Base-by-base conservation (phyloP, 2,888 invertebrate genomes). In the Lymantria dispar region DNA sequence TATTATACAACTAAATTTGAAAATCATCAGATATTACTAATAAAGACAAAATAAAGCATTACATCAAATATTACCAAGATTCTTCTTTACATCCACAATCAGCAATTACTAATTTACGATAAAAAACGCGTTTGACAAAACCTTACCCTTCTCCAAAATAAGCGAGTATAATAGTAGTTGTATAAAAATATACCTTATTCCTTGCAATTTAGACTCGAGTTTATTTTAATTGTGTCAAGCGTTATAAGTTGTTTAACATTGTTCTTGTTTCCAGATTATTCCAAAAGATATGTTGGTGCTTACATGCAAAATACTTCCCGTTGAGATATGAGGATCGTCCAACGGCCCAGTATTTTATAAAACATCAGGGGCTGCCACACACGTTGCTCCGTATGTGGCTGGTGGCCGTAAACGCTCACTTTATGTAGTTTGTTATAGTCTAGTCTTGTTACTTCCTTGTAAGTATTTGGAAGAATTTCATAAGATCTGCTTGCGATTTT, bases 241-340 rank as follows among this genome's bases (percentile, higher is more conserved):
- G 50, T 55, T 70, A 66, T 50, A 43, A 31, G 67, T 54, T 64
- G 48, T 74, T 73, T 66, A 59, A 50, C 54, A 38, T 40, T 14
- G 83, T 82, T 85, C 83, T 74, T 78, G 76, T 88, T 88, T 85
- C 64, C 74, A 83, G 90, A 90, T 89, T 83, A 81, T 83, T 83
- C 79, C 78, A 80, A 82, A 85, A 88, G 89, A 89, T 89, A 85
- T 2, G 80, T 78, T 85, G 76, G 83, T 79, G 72, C 80, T 76
- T 74, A 84, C 84, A 90, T 89, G 89, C 87, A 87, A 87, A 90
- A 85, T 83, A 87, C 87, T 90, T 89, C 87, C 88, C 78, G 78
- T 81, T 80, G 82, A 86, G 89, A 88, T 90, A 87, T 88, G 87
- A 80, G 79, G 78, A 83, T 81, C 82, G 83, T 83, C 83, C 79